Conservation (phyloP, 2,113 vertebrate genomes). For the Melanocharis versteri region DNA sequence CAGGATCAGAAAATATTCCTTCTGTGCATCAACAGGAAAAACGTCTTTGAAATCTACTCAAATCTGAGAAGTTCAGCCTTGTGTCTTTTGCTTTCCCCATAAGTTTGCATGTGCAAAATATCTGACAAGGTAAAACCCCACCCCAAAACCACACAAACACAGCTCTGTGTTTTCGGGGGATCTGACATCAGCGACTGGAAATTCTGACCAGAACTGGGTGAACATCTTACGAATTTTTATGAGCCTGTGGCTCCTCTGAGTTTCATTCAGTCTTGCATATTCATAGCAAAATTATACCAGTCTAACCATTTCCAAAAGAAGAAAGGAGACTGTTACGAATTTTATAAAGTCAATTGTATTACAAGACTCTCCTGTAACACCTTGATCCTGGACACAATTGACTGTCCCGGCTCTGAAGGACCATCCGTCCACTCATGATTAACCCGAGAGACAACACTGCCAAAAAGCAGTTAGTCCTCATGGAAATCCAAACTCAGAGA, state of each 20-base stretch:
- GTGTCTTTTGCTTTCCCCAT: background rate
- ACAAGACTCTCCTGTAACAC: background rate
- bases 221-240: constrained; percentile 16
- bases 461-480: background rate
- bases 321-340: background rate
- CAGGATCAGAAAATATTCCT: background rate
- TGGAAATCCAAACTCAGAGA: background rate
- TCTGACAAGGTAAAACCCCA: background rate
- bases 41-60: background rate
- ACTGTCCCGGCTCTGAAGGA: background rate
- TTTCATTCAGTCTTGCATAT: background rate
- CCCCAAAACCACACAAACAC: background rate
- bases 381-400: background rate
- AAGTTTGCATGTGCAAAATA: background rate
- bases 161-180: background rate
- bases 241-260: background rate
- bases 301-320: background rate
- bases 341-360: background rate
- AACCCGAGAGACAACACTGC: background rate
- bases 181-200: background rate
- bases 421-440: background rate
- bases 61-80: background rate
- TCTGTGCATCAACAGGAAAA: background rate
- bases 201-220: background rate
- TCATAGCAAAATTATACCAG: constrained; percentile 4